Base-by-base conservation (phyloP, 2,797 vertebrate genomes). In the Falco peregrinus region DNA sequence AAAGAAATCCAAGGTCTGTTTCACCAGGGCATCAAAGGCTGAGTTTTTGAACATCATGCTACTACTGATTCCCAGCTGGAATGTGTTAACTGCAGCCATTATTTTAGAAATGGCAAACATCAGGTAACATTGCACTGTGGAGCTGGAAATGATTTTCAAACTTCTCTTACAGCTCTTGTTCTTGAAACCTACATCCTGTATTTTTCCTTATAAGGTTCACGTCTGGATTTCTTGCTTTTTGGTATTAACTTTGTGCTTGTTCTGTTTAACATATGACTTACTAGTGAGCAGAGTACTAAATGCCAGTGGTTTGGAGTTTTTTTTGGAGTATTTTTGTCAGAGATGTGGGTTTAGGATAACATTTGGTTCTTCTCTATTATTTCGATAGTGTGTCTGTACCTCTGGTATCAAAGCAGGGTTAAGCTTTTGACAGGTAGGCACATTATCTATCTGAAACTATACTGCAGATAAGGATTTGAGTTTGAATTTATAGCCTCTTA, bases 11-110 rank as follows among this genome's bases (percentile, higher is more conserved):
- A n/a, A 47, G 26, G 26, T 92, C 53, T 54, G 16, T 90, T 95
- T 96, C 87, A 90, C 53, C 37, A 26, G 59, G 28, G 60, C 68
- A 93, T 93, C 86, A 91, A 91, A 65, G 37, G 39, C 70, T 80
- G 71, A 69, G 22, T 5, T 91, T 83, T 54, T 61, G 48, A 79
- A 19, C 61, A 45, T 76, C 13, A 1, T 28, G 13, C 75, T 37
- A 3, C 60, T 50, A 2, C 61, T 77, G 53, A 83, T 89, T 81
- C 85, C 71, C 73, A 85, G 53, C 60, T 94, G 87, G 71, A 82
- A 61, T 4, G 29, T 57, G 71, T 94, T 94, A 89, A 70, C 43
- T 87, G 50, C 67, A 56, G 31, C 90, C 73, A 33, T 73, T 60
- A 10, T 26, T 80, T 50, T 79, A 69, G 86, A 79, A 59, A 87